phyloP scores from a whole-genome alignment of 2,797 vertebrate species.

The Parotocinclus haroldoi region DNA sequence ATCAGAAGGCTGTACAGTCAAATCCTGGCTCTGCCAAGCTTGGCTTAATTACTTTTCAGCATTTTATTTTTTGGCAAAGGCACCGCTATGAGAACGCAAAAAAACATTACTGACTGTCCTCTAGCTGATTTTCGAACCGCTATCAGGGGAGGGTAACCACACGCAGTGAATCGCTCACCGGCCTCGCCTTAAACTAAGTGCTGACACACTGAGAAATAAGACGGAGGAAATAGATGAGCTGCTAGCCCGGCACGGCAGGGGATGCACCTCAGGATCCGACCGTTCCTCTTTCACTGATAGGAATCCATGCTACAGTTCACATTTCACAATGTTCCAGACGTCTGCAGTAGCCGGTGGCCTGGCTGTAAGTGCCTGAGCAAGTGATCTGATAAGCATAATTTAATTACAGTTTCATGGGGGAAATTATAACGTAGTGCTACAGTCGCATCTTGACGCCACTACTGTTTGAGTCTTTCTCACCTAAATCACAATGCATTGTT shows the following conservation, averaged over 20 bases:
- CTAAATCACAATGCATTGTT: too few relatives aligned
- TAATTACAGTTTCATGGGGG: constrained; percentile 12
- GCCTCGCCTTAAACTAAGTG: constrained; percentile 4
- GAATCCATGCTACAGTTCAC: not conserved
- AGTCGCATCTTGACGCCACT: not conserved
- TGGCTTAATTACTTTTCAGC: too few relatives aligned
- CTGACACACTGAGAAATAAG: constrained; percentile 3
- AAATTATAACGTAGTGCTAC: not conserved
- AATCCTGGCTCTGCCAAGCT: too few relatives aligned
- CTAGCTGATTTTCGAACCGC: too few relatives aligned
- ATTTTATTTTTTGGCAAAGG: too few relatives aligned
- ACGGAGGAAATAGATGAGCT: constrained; percentile 16
- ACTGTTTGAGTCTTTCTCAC: too few relatives aligned
- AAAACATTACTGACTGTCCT: too few relatives aligned
- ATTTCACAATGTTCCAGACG: constrained; percentile 2
- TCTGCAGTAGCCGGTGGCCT: not conserved
- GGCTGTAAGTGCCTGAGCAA: not conserved
- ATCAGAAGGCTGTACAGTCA: too few relatives aligned
- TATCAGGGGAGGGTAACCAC: not conserved
- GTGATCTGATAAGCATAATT: constrained; percentile 1
- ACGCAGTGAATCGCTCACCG: not conserved
- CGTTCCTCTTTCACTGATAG: not conserved
- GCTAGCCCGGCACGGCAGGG: not conserved
- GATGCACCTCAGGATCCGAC: constrained; percentile 1
- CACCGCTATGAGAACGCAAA: too few relatives aligned